Conservation (phyloP, 2,113 vertebrate species). For the Herpetotheres cachinnans region DNA sequence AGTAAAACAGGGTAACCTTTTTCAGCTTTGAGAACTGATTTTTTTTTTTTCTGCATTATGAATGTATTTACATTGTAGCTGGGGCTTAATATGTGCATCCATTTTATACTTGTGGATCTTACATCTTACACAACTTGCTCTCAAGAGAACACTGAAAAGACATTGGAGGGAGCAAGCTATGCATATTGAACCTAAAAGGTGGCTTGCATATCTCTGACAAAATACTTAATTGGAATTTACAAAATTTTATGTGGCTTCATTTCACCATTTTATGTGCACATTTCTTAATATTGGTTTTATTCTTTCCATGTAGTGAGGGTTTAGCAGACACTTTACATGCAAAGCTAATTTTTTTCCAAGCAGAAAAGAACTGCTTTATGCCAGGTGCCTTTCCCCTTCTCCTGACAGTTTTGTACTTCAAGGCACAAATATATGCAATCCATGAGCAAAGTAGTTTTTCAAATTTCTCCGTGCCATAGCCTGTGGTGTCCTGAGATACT, state of each 20-base stretch:
- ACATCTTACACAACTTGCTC: not conserved
- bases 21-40: not conserved
- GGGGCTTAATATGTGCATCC: not conserved
- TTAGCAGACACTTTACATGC: not conserved
- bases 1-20: not conserved
- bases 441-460: not conserved
- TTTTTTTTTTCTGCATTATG: not conserved
- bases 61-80: not conserved
- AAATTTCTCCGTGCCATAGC: not conserved
- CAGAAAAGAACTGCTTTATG: not conserved
- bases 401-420: not conserved
- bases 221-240: not conserved
- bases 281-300: not conserved
- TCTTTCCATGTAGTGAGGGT: not conserved
- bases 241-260: not conserved
- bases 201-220: not conserved
- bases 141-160: not conserved
- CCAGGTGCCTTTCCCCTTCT: not conserved
- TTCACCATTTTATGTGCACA: not conserved
- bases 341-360: not conserved
- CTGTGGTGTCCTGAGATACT: not conserved
- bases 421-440: not conserved
- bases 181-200: not conserved
- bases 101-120: not conserved
- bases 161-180: not conserved